Percentiles rank a stretch among this genome's conserved stretches.
Conservation (phyloP, 2,113 vertebrate genomes). For the Corvus cornix region DNA sequence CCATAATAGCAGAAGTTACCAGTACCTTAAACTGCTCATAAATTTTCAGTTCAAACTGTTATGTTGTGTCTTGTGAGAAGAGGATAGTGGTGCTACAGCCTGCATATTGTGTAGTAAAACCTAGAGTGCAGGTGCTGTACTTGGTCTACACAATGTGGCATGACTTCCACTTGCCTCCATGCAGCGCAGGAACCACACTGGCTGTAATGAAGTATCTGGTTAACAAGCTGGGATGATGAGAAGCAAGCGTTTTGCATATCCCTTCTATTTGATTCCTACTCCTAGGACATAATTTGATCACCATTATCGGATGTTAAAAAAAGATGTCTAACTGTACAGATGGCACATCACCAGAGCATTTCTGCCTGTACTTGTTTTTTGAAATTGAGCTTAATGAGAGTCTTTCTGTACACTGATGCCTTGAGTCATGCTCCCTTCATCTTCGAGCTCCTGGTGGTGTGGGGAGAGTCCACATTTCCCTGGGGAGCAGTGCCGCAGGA, state of each 20-base stretch:
- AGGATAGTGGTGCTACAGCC: neutral
- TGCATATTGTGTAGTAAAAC: neutral
- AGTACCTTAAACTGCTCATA: neutral
- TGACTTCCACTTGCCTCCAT: neutral
- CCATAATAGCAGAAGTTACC: neutral
- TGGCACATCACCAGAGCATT: neutral
- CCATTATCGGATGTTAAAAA: neutral
- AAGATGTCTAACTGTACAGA: neutral
- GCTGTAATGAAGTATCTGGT: neutral
- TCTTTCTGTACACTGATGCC: neutral
- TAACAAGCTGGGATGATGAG: neutral
- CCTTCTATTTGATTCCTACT: neutral
- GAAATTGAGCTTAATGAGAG: neutral
- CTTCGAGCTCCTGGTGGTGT: neutral
- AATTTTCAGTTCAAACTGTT: neutral
- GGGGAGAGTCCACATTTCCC: rapidly evolving
- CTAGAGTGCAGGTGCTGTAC: neutral
- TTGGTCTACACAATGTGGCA: neutral
- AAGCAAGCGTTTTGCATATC: neutral
- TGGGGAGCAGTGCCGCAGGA: neutral
- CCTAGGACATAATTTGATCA: neutral
- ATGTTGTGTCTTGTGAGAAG: neutral
- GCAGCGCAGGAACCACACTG: neutral
- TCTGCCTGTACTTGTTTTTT: neutral
- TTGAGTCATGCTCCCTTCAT: neutral